Base-by-base conservation (phyloP, 2,113 vertebrate genomes). In the Aythya baeri region DNA sequence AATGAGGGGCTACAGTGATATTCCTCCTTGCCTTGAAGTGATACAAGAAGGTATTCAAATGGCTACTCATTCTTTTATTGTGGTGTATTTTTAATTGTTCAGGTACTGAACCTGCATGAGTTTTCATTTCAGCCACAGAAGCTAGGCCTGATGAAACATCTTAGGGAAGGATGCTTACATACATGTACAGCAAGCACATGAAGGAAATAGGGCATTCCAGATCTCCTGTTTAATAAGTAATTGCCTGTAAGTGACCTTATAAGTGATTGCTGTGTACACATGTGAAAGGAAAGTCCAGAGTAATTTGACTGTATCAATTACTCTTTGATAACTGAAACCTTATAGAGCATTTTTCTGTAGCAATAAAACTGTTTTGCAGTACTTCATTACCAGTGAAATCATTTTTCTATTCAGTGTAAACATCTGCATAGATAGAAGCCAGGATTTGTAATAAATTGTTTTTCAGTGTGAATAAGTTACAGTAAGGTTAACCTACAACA, bases 251-350 rank as follows among this genome's bases (percentile, higher is more conserved):
- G 22, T 10, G 13, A 41, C 22, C 5, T 71, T 62, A 3, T 1
- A 41, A 66, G 36, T 20, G 32, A 43, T 3, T 59, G 36, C n/a
- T 77, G 15, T 13, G 6, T 3, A 83, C 27, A 34, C 4, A 6
- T 4, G 11, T 21, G 41, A 73, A 91, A 83, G 38, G 7, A 34
- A 58, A 46, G 21, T 6, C 5, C 9, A 11, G 25, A 72, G 43
- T 62, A 52, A 72, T 18, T 26, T 0, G 2, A 7, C 0, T 1
- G 8, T 54, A 27, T 20, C n/a, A 18, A 43, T 43, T 55, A 46
- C 6, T 36, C 21, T 49, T n/a, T 31, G 6, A 23, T 70, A 79
- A 41, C 17, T 58, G 36, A 41, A 87, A 21, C 49, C 46, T 70
- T 66, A 31, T 27, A 54, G 11, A 58, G n/a, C n/a, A n/a, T 36